Percentiles rank a stretch among this genome's conserved stretches.
Conservation (phyloP, 2,797 vertebrate genomes). For the Neopelma chrysocephalum region DNA sequence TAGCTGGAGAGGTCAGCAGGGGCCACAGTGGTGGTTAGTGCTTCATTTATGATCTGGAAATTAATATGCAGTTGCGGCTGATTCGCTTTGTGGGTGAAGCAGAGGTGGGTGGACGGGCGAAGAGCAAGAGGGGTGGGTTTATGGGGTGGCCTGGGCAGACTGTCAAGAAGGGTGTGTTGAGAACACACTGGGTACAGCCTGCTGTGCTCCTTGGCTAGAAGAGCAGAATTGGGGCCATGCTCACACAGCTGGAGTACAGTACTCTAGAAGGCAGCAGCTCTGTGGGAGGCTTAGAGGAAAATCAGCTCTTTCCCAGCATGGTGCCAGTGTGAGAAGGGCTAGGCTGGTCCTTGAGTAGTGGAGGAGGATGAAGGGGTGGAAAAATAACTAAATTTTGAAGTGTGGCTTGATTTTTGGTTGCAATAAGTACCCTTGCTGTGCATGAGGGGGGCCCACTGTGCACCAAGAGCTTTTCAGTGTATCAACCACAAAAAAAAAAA, state of each 20-base stretch:
- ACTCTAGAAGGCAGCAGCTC: background rate
- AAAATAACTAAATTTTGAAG: background rate
- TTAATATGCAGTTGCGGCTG: rapidly evolving
- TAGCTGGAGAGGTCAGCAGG: background rate
- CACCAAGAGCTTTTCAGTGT: background rate
- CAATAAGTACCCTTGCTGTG: background rate
- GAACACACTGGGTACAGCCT: background rate
- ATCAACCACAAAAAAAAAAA: rapidly evolving
- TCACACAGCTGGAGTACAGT: background rate
- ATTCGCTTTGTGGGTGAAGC: rapidly evolving
- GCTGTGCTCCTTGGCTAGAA: background rate
- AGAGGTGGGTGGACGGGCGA: rapidly evolving
- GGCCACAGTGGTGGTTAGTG: background rate
- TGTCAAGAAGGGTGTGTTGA: background rate
- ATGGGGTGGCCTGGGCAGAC: background rate
- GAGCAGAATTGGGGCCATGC: rapidly evolving
- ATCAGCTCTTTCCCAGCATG: background rate
- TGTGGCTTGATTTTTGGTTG: background rate
- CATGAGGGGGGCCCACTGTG: rapidly evolving
- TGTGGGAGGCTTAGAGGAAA: background rate
- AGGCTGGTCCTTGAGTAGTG: background rate
- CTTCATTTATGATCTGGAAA: background rate
- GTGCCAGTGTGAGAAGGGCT: background rate
- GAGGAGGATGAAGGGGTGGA: background rate
- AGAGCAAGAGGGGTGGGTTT: background rate